phyloP scores from a whole-genome alignment of 2,113 vertebrate species.

The Ardeotis arabs region DNA sequence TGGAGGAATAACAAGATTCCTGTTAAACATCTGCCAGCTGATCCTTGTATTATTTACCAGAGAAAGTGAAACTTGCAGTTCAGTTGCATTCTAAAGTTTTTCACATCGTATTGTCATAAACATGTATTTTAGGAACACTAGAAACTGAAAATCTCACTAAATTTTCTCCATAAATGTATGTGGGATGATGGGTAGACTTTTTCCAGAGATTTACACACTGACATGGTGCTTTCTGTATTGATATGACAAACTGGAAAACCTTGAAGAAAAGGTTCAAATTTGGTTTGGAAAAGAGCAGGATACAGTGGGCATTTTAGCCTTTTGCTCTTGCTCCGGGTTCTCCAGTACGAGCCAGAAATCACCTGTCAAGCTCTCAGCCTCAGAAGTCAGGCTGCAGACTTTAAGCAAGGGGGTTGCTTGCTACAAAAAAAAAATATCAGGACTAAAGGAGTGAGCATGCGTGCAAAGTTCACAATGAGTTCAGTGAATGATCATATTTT shows the following conservation, averaged over 20 bases:
- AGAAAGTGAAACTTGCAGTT: background rate
- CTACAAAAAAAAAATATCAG: background rate
- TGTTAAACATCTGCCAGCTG: background rate
- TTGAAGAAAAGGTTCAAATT: background rate
- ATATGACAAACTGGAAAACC: background rate
- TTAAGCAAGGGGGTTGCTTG: background rate
- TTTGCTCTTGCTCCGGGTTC: background rate
- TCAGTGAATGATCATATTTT: conserved; percentile 59
- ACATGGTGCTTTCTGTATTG: background rate
- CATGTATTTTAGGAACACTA: background rate
- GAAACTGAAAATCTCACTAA: background rate
- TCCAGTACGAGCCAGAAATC: background rate
- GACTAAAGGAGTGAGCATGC: background rate
- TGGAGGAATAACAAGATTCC: background rate
- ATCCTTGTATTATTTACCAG: background rate
- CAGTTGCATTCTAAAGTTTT: background rate
- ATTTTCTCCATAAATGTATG: background rate
- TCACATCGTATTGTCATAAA: background rate
- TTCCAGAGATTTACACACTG: background rate
- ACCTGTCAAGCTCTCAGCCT: conserved; percentile 21
- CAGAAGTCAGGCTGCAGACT: background rate
- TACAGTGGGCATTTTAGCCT: background rate
- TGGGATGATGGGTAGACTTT: background rate
- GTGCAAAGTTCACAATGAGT: conserved; percentile 48
- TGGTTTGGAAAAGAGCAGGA: background rate